A percentile compares a stretch with the other conserved stretches of the same genome.
Conservation (phyloP, 1,140 invertebrate species). For the Psilanteris sp. region DNA sequence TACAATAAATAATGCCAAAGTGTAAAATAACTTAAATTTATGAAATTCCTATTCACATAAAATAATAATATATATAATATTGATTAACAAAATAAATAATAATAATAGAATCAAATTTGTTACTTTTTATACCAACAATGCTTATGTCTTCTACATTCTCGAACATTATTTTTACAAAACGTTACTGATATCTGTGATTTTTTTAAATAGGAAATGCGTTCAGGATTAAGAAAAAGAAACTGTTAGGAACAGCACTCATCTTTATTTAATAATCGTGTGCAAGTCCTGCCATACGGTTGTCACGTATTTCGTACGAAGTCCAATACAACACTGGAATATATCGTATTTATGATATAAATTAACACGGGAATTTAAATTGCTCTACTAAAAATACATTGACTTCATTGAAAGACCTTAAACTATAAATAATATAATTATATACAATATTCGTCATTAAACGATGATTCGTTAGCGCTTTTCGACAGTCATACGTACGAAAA, state of each 20-base stretch:
- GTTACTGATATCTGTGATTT: too few relatives aligned
- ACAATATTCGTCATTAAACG: conserved; percentile 65
- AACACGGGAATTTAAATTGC: conserved; percentile 72
- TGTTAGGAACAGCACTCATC: conserved; percentile 69
- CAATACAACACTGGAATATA: conserved; percentile 71
- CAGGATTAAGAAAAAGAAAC: too few relatives aligned
- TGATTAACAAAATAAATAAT: too few relatives aligned
- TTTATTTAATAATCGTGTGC: conserved; percentile 80
- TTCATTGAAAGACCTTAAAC: conserved; percentile 75
- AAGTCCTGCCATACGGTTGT: conserved; percentile 69
- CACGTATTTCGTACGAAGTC: conserved; percentile 60
- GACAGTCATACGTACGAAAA: conserved; percentile 39
- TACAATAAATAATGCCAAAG: too few relatives aligned
- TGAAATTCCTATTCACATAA: too few relatives aligned
- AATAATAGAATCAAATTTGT: too few relatives aligned
- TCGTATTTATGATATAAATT: conserved; percentile 73
- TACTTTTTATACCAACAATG: too few relatives aligned
- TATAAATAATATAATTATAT: conserved; percentile 70
- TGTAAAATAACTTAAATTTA: too few relatives aligned
- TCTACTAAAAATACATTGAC: conserved; percentile 78
- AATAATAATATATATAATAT: too few relatives aligned
- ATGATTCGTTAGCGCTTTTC: conserved; percentile 48
- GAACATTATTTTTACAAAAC: too few relatives aligned
- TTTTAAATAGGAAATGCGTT: too few relatives aligned
- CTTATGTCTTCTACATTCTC: too few relatives aligned